These are phyloP conservation scores for Bothrops jararaca DNA, from an alignment of 2,113 vertebrate genomes.

Conservation along the genomic window DNA sequence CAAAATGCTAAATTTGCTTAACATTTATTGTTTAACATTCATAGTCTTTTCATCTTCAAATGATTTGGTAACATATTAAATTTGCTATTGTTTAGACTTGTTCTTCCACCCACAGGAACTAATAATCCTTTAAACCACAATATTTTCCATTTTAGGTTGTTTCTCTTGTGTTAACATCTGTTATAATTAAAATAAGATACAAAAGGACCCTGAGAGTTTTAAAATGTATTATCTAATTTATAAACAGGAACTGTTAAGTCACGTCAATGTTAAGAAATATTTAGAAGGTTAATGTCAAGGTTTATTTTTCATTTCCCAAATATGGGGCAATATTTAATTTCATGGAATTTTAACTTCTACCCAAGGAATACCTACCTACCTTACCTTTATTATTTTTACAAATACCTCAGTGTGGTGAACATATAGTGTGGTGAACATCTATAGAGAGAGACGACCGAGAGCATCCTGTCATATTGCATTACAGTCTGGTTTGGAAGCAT, in stretches of 20 bases:
- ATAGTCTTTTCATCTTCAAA: constrained; percentile 29
- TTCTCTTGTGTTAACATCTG: constrained; percentile 35
- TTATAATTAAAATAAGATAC: constrained; percentile 56
- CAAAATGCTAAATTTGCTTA: constrained; percentile 19
- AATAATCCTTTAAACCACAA: constrained; percentile 51
- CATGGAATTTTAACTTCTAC: constrained; percentile 25
- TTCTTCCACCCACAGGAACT: constrained; percentile 45
- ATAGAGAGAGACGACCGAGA: too few species aligned
- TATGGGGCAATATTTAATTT: background rate
- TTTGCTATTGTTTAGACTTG: constrained; percentile 40
- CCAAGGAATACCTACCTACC: background rate
- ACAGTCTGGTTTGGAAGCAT: too few species aligned
- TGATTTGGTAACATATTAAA: constrained; percentile 44
- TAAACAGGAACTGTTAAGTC: constrained; percentile 26
- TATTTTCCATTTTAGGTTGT: constrained; percentile 28
- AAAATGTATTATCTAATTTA: constrained; percentile 13
- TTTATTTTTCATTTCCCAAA: background rate
- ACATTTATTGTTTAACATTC: background rate
- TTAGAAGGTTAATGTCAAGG: constrained; percentile 43
- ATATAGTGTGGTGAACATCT: background rate
- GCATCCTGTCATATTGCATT: too few species aligned
- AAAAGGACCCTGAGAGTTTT: constrained; percentile 38
- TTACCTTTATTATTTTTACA: background rate
- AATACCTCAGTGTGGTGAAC: background rate
- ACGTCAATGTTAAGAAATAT: constrained; percentile 44